phyloP scores from a whole-genome alignment of 2,888 invertebrate genomes.

The Drosophila kokeensis region DNA sequence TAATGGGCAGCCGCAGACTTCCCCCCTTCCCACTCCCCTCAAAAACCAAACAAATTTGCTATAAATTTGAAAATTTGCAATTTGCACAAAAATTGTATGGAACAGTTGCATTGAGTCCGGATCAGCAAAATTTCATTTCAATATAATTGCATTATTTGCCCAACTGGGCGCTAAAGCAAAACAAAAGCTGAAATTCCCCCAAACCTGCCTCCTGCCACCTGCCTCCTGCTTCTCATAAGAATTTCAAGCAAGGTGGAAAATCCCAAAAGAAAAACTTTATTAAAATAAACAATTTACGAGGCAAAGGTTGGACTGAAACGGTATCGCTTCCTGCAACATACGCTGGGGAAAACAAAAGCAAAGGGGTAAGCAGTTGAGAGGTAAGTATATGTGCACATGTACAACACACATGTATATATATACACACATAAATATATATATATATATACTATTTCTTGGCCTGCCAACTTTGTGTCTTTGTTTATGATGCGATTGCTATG shows the following conservation, averaged over 20 bases:
- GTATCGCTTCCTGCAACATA: background rate
- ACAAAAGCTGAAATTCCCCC: constrained; percentile 8
- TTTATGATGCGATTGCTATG: constrained; percentile 11
- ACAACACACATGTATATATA: background rate
- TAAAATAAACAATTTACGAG: constrained; percentile 54
- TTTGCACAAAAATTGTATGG: constrained; percentile 36
- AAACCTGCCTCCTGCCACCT: background rate
- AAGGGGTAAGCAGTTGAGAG: constrained; percentile 9
- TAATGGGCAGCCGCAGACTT: background rate
- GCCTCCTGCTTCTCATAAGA: background rate
- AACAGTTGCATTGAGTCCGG: constrained; percentile 30
- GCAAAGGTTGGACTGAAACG: constrained; percentile 12
- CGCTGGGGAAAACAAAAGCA: constrained; percentile 12
- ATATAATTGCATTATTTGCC: constrained; percentile 52
- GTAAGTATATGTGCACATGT: background rate
- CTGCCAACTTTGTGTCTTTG: constrained; percentile 5
- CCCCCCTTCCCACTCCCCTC: no score
- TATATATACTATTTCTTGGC: background rate
- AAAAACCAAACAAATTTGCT: constrained; percentile 30
- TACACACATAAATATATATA: background rate
- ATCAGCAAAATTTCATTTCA: constrained; percentile 33
- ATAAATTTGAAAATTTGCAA: constrained; percentile 44
- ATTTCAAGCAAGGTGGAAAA: constrained; percentile 4
- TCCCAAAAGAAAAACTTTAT: constrained; percentile 34
- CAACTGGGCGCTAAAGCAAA: constrained; percentile 19